Base-by-base conservation (phyloP, 53 echinoderm and acorn worm species). In the Actinopyga echinites region DNA sequence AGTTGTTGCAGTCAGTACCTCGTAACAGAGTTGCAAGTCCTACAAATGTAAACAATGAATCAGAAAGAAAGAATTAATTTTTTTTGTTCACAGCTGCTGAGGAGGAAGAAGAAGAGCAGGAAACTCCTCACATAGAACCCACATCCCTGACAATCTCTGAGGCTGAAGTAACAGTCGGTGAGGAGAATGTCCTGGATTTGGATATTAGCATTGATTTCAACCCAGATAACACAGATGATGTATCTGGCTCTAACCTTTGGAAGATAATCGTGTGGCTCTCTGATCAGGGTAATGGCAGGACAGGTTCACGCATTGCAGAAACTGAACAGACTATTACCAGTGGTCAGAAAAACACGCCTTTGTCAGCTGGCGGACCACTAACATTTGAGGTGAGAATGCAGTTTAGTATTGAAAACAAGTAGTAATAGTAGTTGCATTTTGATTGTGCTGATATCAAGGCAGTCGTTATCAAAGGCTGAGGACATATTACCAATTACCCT, bases 191-290 rank as follows among this genome's bases (percentile, higher is more conserved):
- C 81, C 0, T 80, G 15, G 40, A 1, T 6, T 6, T 80, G 24
- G 81, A 80, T 61, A 10, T 80, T 23, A 80, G 61, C 62, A 34
- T 80, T 2, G 81, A 59, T 4, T 80, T 80, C 60, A 61, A 80
- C 21, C 63, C 43, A 4, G n/a, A 59, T 6, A 37, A 80, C 57
- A 80, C 81, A 34, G 61, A 80, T 37, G 24, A 38, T 26, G 81
- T 80, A 13, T 6, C 37, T 9, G 81, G 81, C 9, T 37, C 60
- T 2, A 36, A 80, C 35, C 34, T 57, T 23, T 80, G 81, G 81
- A 60, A 11, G 62, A 62, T 80, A 35, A 80, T 80, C 36, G 62
- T 80, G 5, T 80, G 81, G 81, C 62, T 80, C 5, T 80, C 81
- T 20, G 58, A 61, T 36, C 11, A 38, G 63, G 40, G 42, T 15